Conservation (phyloP, 2,888 invertebrate species). For the Trichopoda pennipes region DNA sequence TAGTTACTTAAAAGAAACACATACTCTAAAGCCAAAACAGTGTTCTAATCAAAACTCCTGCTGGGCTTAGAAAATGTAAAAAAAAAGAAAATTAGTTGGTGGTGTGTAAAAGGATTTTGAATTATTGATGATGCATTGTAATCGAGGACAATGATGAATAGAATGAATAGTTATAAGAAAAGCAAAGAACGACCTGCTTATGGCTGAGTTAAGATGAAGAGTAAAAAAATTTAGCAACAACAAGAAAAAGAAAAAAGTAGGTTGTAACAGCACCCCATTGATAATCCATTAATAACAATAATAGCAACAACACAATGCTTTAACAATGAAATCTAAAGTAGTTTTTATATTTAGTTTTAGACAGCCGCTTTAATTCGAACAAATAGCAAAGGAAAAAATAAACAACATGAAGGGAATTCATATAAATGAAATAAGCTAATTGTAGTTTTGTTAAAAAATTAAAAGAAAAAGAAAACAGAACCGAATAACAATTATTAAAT, state of each 20-base stretch:
- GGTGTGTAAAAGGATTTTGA: slow-evolving; percentile 61
- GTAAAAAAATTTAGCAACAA: neutral
- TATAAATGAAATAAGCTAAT: slow-evolving; percentile 54
- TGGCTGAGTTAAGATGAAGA: slow-evolving; percentile 1
- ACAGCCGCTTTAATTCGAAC: slow-evolving; percentile 48
- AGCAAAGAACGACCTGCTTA: slow-evolving; percentile 18
- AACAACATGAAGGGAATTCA: slow-evolving; percentile 22
- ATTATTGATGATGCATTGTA: slow-evolving; percentile 66
- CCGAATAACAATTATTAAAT: slow-evolving; percentile 64
- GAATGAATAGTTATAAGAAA: slow-evolving; percentile 48
- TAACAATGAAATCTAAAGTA: slow-evolving; percentile 62
- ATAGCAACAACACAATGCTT: no score
- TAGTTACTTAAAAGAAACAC: slow-evolving; percentile 23
- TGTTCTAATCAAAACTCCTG: slow-evolving; percentile 66
- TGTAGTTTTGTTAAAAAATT: slow-evolving; percentile 58
- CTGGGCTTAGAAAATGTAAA: slow-evolving; percentile 55
- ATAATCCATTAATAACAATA: slow-evolving; percentile 68
- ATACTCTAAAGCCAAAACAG: slow-evolving; percentile 53
- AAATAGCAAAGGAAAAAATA: slow-evolving; percentile 29
- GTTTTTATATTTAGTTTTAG: slow-evolving; percentile 37
- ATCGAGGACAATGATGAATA: slow-evolving; percentile 64
- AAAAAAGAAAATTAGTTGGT: slow-evolving; percentile 37
- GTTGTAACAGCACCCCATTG: slow-evolving; percentile 66
- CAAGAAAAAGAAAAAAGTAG: slow-evolving; percentile 47
- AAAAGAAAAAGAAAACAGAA: no score